Percentiles rank a stretch among this genome's conserved stretches.
phyloP scores from a whole-genome alignment of 2,113 vertebrate species.

The Elephas maximus region DNA sequence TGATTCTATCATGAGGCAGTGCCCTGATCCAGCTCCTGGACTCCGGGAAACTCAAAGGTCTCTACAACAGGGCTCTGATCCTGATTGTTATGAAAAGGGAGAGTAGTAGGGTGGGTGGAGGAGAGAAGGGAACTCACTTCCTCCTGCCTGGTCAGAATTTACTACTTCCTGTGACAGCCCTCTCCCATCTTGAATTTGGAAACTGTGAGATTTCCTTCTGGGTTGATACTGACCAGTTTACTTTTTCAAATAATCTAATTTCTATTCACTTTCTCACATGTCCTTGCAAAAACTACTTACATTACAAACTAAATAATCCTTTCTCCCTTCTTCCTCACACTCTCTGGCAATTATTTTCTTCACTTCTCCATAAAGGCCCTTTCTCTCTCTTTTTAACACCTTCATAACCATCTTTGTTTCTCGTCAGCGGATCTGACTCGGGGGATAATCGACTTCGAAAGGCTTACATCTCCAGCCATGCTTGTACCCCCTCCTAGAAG shows the following conservation, averaged over 20 bases:
- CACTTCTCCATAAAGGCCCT: neutral
- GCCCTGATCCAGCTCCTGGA: neutral
- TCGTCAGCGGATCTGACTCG: neutral
- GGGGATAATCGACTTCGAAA: neutral
- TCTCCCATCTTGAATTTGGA: neutral
- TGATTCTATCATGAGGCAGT: neutral
- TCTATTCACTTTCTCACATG: neutral
- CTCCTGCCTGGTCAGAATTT: neutral
- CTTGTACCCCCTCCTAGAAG: too few relatives aligned
- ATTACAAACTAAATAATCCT: neutral
- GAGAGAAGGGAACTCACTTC: neutral
- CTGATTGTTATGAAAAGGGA: neutral
- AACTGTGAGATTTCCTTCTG: neutral
- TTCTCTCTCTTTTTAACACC: neutral
- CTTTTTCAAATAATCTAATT: neutral
- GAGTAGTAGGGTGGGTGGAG: too few relatives aligned
- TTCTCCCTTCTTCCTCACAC: neutral
- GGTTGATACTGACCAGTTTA: neutral
- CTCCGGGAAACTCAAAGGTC: neutral
- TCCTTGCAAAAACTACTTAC: neutral
- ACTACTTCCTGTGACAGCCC: neutral
- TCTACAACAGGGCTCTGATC: neutral
- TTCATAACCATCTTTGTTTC: neutral
- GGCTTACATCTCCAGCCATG: accelerated
- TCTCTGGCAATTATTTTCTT: neutral